Conservation (phyloP, 2,888 invertebrate genomes). For the Diloba caeruleocephala region DNA sequence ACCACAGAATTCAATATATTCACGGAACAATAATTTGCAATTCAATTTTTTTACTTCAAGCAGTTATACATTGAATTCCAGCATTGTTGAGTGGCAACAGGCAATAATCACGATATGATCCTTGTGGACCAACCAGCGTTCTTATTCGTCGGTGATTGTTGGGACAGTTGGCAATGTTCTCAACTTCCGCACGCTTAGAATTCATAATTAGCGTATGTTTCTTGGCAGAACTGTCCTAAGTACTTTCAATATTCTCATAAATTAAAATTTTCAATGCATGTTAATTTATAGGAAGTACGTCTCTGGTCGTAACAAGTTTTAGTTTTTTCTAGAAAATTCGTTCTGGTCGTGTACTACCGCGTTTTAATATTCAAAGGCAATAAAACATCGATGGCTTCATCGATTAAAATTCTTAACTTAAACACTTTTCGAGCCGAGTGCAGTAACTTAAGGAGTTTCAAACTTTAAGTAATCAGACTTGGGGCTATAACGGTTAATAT, state of each 20-base stretch:
- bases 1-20: conserved; percentile 36
- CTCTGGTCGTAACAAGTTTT: neutral
- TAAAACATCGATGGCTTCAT: conserved; percentile 60
- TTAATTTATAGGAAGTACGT: neutral
- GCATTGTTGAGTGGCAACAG: conserved; percentile 25
- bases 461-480: conserved; percentile 61
- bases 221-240: conserved; percentile 4
- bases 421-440: conserved; percentile 51
- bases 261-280: conserved; percentile 22
- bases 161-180: conserved; percentile 17
- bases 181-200: conserved; percentile 5
- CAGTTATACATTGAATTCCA: conserved; percentile 32
- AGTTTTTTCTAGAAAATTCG: conserved; percentile 20
- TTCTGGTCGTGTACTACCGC: conserved; percentile 19
- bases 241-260: conserved; percentile 13
- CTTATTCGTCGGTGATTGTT: conserved; percentile 4
- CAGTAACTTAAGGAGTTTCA: conserved; percentile 32
- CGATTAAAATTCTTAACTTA: conserved; percentile 63
- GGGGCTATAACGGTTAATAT: conserved; percentile 25
- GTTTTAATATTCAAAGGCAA: conserved; percentile 46
- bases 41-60: conserved; percentile 42
- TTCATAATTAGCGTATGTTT: conserved; percentile 23
- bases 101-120: conserved; percentile 25
- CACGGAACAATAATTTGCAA: conserved; percentile 35
- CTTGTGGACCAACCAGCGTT: conserved; percentile 1